phyloP scores from a whole-genome alignment of 1,140 invertebrate genomes.

The Myzus persicae region DNA sequence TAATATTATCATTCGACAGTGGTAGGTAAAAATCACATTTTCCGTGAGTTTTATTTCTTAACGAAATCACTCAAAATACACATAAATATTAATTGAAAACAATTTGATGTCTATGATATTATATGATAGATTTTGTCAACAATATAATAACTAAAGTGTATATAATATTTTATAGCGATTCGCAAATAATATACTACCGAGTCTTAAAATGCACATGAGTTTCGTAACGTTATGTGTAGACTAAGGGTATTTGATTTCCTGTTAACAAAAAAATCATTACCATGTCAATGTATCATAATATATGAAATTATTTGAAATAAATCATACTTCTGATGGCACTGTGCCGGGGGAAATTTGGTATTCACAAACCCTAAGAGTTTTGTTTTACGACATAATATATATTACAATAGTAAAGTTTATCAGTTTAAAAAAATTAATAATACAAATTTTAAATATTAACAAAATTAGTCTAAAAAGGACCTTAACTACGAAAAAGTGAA shows the following conservation, averaged over 20 bases:
- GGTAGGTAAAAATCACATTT: background rate
- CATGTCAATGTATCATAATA: background rate
- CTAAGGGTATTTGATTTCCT: background rate
- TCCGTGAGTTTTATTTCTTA: background rate
- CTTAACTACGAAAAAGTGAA: background rate
- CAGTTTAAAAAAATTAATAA: conserved; percentile 41
- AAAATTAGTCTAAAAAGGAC: background rate
- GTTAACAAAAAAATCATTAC: background rate
- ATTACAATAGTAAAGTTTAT: conserved; percentile 44
- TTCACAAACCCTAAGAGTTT: background rate
- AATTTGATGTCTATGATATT: background rate
- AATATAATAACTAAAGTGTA: background rate
- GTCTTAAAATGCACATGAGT: background rate
- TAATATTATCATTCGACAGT: background rate
- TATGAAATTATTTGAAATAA: background rate
- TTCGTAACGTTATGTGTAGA: no score
- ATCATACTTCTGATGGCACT: background rate
- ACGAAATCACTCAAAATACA: background rate
- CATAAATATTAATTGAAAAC: background rate
- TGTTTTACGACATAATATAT: conserved; percentile 13
- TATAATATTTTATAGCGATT: background rate
- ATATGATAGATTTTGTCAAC: background rate
- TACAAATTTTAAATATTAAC: conserved; percentile 16
- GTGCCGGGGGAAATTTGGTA: background rate
- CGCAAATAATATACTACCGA: background rate